Evolutionary conservation across 2,797 vertebrate species (phyloP).

Genomic region (Saxicola maurus): DNA sequence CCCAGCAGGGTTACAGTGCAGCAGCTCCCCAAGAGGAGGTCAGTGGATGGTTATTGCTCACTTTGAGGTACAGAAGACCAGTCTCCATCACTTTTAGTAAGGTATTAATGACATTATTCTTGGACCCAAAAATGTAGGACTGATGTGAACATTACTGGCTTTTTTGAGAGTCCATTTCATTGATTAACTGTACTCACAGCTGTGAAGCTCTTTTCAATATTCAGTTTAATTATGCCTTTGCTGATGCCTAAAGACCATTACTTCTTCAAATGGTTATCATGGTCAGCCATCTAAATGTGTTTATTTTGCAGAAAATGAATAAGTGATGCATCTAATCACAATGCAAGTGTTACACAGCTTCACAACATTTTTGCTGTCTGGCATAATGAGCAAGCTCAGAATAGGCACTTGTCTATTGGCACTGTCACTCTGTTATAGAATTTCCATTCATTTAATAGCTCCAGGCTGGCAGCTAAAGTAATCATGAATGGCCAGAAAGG

Average conservation of each 20-base stretch:
- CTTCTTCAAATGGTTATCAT: slow-evolving; percentile 17
- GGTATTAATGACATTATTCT: not conserved
- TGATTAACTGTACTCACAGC: not conserved
- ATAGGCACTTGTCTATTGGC: not conserved
- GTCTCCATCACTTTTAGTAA: not conserved
- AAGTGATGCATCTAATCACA: slow-evolving; percentile 28
- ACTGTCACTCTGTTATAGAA: not conserved
- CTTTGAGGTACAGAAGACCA: not conserved
- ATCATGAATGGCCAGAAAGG: not conserved
- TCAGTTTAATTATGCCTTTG: slow-evolving; percentile 12
- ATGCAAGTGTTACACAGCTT: not conserved
- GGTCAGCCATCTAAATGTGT: slow-evolving; percentile 5
- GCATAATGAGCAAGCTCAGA: not conserved
- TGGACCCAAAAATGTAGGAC: not conserved
- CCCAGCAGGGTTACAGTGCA: not conserved
- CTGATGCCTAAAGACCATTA: not conserved
- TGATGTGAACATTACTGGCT: not conserved
- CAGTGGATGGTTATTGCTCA: not conserved
- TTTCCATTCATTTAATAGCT: slow-evolving; percentile 16
- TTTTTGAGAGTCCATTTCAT: not conserved
- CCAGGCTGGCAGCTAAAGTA: not conserved
- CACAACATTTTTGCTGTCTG: slow-evolving; percentile 5
- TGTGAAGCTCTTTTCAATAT: not conserved
- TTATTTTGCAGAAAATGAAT: slow-evolving; percentile 24
- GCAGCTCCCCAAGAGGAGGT: not conserved